Evolutionary conservation across 2,888 invertebrate species (phyloP).

Genomic region (Caenorhabditis sp.): DNA sequence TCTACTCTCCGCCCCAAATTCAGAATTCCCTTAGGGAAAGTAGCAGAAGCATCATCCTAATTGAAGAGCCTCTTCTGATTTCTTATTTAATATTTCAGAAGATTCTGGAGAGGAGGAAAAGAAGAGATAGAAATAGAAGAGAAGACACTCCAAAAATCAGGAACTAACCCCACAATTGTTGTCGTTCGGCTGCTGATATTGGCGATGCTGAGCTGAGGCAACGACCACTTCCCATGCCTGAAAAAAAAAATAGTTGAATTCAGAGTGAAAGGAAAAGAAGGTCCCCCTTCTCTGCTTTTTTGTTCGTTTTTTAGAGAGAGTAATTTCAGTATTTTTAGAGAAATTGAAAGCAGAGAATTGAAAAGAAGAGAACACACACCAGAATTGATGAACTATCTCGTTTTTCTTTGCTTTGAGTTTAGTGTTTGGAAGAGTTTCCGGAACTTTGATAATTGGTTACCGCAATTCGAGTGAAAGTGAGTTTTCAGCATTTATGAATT

Average conservation of each 20-base stretch:
- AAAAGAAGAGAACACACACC: constrained; percentile 6
- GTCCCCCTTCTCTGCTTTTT: constrained; percentile 10
- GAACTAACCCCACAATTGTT: constrained; percentile 69
- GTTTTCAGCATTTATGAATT: not conserved
- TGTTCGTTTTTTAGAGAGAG: constrained; percentile 27
- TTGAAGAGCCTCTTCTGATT: constrained; percentile 34
- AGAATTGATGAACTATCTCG: not conserved
- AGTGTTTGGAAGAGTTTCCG: not conserved
- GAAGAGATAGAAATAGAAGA: not conserved
- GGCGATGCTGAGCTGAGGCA: constrained; percentile 70
- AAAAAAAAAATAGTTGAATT: constrained; percentile 39
- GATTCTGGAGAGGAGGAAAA: not conserved
- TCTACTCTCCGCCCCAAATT: not conserved
- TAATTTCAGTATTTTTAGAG: constrained; percentile 29
- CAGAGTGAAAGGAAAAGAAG: not conserved
- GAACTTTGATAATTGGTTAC: not conserved
- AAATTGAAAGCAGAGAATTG: constrained; percentile 8
- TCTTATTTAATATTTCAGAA: constrained; percentile 12
- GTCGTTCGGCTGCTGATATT: constrained; percentile 70
- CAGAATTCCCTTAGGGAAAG: constrained; percentile 39
- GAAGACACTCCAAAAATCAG: constrained; percentile 11
- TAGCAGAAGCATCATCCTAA: constrained; percentile 53
- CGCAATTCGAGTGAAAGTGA: too few species aligned
- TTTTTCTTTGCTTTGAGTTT: not conserved
- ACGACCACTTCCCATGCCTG: constrained; percentile 67